Evolutionary conservation across 2,113 vertebrate species (phyloP), one percentile per base, ranked within the genome.

Genomic region (Plectropomus leopardus): DNA sequence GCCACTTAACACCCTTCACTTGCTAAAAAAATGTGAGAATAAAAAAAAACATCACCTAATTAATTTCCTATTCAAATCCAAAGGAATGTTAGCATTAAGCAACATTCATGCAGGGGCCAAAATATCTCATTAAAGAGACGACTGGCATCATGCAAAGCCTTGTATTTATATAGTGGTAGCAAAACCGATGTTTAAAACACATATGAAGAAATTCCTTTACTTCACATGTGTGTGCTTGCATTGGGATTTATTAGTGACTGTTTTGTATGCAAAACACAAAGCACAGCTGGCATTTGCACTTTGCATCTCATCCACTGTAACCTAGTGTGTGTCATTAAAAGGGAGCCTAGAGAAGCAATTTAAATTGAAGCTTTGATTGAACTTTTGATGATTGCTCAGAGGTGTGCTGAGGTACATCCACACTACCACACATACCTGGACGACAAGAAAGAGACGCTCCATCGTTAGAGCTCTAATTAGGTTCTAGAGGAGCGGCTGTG

Each of bases 391-490:
- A 77, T 83, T 51, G 64, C 79, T 87, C 76, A 77, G 66, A 85
- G 68, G 74, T 67, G 64, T 69, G 83, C 79, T 58, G 51, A 84
- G 77, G 51, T 83, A 66, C 65, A 51, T 68, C 68, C 7, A 71
- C 58, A 30, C 32, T 28, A 65, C n/a, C n/a, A n/a, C n/a, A n/a
- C 78, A 58, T 87, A 89, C 82, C 60, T 85, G 83, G 69, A 60
- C 32, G 60, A 80, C 55, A 82, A 88, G 76, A 69, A 50, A 63
- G 61, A 78, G 61, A 45, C 10, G 19, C 55, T 65, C 80, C 66
- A 70, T 69, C 81, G 86, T 87, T 82, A 60, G 64, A 78, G 88
- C 79, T 79, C 75, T 92, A 94, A 95, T 94, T 93, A 91, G 81
- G 80, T 86, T 86, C 63, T 73, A 58, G 82, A 83, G 80, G 78